phyloP scores from a whole-genome alignment of 1,140 invertebrate genomes.

The Oncopodura yosiiana region DNA sequence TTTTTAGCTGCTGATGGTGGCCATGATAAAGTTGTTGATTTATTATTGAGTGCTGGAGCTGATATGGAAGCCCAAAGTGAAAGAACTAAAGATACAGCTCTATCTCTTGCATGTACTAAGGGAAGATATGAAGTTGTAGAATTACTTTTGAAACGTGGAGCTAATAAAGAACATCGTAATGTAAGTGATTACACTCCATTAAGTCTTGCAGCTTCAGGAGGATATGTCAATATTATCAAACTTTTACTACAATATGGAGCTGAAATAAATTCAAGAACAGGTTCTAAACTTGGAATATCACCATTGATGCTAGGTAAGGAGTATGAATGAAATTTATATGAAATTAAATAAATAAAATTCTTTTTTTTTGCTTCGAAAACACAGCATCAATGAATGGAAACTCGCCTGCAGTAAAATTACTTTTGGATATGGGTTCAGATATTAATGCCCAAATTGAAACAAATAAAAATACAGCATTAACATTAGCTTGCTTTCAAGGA shows the following conservation, averaged over 20 bases:
- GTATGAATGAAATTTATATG: too few relatives aligned
- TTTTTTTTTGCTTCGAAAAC: too few relatives aligned
- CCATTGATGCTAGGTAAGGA: slow-evolving; percentile 97
- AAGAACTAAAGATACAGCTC: slow-evolving; percentile 94
- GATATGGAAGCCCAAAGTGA: slow-evolving; percentile 98
- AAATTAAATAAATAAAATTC: too few relatives aligned
- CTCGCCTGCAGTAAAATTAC: slow-evolving; percentile 75
- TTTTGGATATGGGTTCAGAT: slow-evolving; percentile 96
- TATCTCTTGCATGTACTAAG: slow-evolving; percentile 94
- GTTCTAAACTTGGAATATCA: slow-evolving; percentile 94
- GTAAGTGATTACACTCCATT: slow-evolving; percentile 98
- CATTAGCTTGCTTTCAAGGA: slow-evolving; percentile 98
- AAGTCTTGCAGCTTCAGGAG: slow-evolving; percentile 92
- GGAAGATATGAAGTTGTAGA: slow-evolving; percentile 94
- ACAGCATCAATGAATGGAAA: slow-evolving; percentile 99
- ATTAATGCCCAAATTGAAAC: slow-evolving; percentile 99
- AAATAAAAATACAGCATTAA: slow-evolving; percentile 96
- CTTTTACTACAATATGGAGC: slow-evolving; percentile 78
- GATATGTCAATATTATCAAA: slow-evolving; percentile 97
- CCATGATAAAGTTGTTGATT: slow-evolving; percentile 88
- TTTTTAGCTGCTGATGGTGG: slow-evolving; percentile 94
- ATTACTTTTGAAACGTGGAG: slow-evolving; percentile 70
- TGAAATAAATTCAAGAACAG: slow-evolving; percentile 96
- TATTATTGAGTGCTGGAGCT: slow-evolving; percentile 80
- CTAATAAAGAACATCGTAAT: slow-evolving; percentile 98